A percentile compares a stretch with the other conserved stretches of the same genome.
Conservation (phyloP, 2,888 invertebrate species). For the Macrophya alboannulata region DNA sequence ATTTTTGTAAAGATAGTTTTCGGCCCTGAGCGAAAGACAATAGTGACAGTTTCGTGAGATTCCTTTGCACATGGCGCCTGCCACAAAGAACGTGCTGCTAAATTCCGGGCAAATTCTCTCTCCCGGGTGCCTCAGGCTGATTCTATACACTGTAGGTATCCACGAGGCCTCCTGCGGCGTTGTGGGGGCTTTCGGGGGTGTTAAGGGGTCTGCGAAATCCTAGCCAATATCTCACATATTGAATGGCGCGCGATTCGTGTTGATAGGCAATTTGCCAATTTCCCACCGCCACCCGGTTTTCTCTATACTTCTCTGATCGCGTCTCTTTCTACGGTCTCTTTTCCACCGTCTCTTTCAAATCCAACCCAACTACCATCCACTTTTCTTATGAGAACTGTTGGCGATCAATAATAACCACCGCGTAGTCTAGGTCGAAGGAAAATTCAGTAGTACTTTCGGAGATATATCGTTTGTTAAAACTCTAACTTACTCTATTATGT, state of each 20-base stretch:
- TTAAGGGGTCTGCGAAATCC: conserved; percentile 48
- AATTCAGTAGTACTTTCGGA: conserved; percentile 41
- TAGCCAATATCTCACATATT: conserved; percentile 69
- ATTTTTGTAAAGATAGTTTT: conserved; percentile 44
- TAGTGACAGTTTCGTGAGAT: conserved; percentile 52
- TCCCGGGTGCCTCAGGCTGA: conserved; percentile 24
- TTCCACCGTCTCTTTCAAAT: conserved; percentile 40
- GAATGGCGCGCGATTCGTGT: conserved; percentile 70
- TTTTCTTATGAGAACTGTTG: conserved; percentile 36
- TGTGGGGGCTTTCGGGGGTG: conserved; percentile 20
- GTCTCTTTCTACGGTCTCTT: conserved; percentile 49
- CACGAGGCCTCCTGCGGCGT: conserved; percentile 34
- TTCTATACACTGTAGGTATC: conserved; percentile 39
- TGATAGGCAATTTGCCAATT: conserved; percentile 73
- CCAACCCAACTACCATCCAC: conserved; percentile 40
- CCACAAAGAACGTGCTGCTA: conserved; percentile 40
- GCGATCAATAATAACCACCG: conserved; percentile 49
- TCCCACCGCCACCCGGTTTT: conserved; percentile 58
- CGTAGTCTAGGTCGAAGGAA: conserved; percentile 22
- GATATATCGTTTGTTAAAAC: conserved; percentile 40
- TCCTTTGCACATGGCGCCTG: conserved; percentile 35
- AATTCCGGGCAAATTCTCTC: conserved; percentile 41
- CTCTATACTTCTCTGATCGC: conserved; percentile 41
- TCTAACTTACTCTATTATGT: conserved; percentile 4
- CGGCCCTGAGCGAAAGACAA: conserved; percentile 26